Conservation (phyloP, 2,797 vertebrate genomes). For the Betta splendens region DNA sequence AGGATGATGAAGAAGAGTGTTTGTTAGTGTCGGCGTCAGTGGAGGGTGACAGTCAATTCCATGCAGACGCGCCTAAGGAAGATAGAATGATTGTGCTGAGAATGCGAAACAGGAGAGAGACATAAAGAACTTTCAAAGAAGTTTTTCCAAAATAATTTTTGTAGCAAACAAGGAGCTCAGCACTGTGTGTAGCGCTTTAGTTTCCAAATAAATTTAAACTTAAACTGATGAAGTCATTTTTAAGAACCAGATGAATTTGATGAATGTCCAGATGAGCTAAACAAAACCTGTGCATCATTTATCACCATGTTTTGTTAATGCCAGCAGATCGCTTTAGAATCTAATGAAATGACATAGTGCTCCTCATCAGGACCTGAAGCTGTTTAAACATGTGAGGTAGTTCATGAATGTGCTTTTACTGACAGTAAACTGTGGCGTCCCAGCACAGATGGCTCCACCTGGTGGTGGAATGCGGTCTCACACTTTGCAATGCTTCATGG, state of each 20-base stretch:
- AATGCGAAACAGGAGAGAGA: conserved; percentile 77
- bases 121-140: conserved; percentile 22
- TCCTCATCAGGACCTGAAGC: neutral
- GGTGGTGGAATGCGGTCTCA: conserved; percentile 1
- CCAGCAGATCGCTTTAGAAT: neutral
- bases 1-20: conserved; percentile 63
- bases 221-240: too few relatives aligned
- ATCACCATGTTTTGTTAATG: neutral
- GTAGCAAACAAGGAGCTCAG: neutral
- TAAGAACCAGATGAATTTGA: neutral
- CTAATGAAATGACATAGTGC: neutral
- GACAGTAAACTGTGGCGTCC: neutral
- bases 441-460: conserved; percentile 25
- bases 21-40: conserved; percentile 15
- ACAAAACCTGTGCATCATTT: neutral
- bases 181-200: conserved; percentile 17
- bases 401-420: neutral
- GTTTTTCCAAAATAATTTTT: neutral
- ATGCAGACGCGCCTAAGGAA: conserved; percentile 37
- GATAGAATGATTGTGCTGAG: conserved; percentile 67
- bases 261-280: neutral
- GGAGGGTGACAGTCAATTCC: conserved; percentile 19
- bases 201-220: too few relatives aligned
- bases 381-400: neutral
- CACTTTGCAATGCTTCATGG: neutral